Evolutionary conservation across 2,888 invertebrate genomes (phyloP), one percentile per base, ranked within the genome.

Genomic region (Pseudococcus viburni): DNA sequence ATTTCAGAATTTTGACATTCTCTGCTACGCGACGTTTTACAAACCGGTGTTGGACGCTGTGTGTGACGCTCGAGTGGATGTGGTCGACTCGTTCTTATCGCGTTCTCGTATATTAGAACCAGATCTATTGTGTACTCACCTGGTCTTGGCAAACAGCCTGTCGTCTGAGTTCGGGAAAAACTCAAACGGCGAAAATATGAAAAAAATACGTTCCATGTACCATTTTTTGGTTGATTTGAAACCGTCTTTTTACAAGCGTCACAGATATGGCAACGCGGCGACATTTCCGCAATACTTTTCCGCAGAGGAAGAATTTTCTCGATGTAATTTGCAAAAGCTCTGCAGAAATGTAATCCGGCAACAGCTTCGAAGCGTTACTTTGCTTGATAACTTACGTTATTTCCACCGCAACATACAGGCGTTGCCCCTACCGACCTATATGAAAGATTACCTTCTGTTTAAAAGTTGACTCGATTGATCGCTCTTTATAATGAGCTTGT

Each of bases 371-470:
- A 59, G 55, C 7, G 22, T 15, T 19, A 83, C 88, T 26, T 19
- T 88, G 7, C 8, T 33, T 15, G 88, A 80, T 83, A 88, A 88
- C 83, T 42, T 88, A 39, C n/a, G 51, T 26, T 11, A 83, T 59
- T 88, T 88, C 19, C 22, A 39, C 11, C 1, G 17, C 15, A 51
- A 59, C 15, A 59, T 88, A 17, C 12, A 9, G 0, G 39, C 46
- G n/a, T 42, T 88, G 59, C 88, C 88, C 8, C 33, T 88, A 22
- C 88, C 88, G 0, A 9, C 48, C 0, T 48, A 26, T 33, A n/a
- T 88, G 42, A 88, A 88, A 59, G 39, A 88, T 83, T 88, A 83
- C 55, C 39, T 88, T 17, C 11, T 83, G 48, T 88, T 88, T 26
- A 83, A 48, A 80, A 33, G 33, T 17, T 73, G 11, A 51, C 4